Percentiles rank a stretch among this genome's conserved stretches.
These are phyloP conservation scores for Dissostichus mawsoni DNA, from an alignment of 2,113 vertebrate genomes.

Conservation along the genomic window DNA sequence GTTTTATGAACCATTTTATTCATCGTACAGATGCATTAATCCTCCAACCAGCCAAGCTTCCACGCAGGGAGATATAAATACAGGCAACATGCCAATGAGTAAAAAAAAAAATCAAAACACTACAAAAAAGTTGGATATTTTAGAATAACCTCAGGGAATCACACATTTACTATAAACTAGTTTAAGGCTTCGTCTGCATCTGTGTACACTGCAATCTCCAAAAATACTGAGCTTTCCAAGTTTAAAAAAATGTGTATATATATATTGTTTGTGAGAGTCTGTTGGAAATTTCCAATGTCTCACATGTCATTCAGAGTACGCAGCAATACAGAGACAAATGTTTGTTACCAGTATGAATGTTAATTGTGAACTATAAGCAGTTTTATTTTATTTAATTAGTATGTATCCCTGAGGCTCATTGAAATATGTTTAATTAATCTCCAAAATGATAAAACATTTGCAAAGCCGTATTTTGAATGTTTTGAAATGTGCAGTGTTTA, in stretches of 20 bases:
- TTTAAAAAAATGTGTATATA: background rate
- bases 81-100: background rate
- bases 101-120: background rate
- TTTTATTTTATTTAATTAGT: too few species aligned
- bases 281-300: background rate
- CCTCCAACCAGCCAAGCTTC: background rate
- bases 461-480: too few species aligned
- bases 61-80: slow-evolving; percentile 29
- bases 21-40: slow-evolving; percentile 43
- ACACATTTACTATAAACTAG: background rate
- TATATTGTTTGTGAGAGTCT: background rate
- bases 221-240: background rate
- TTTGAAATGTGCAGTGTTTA: too few species aligned
- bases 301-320: background rate
- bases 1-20: slow-evolving; percentile 46
- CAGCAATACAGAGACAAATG: background rate
- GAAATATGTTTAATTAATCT: too few species aligned
- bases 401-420: too few species aligned
- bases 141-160: background rate
- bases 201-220: background rate
- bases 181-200: background rate
- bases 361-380: background rate
- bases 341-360: background rate
- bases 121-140: background rate
- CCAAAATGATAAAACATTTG: too few species aligned